Evolutionary conservation across 2,797 vertebrate species (phyloP), one percentile per base, ranked within the genome.

Genomic region (Anas georgica): DNA sequence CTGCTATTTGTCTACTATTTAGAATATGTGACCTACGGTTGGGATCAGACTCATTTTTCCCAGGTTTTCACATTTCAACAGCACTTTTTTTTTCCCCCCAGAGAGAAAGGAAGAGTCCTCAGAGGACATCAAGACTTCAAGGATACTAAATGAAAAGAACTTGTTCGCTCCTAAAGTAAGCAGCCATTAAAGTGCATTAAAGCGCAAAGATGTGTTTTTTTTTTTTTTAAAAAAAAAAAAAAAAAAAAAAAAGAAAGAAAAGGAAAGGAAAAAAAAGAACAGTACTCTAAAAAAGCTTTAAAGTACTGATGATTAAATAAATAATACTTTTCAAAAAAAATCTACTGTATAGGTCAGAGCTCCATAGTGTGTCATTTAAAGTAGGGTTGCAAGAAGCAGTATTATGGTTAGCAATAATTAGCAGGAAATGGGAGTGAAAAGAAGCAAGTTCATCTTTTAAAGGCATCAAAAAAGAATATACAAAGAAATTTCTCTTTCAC

Each of bases 371-470:
- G 62, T 11, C 59, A 76, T 66, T 86, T 93, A 69, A 94, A 90
- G 91, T 0, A 79, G 9, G 12, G 21, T 86, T 91, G 86, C 37
- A 83, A 76, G 37, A 39, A 87, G 23, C 11, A 73, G 25, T 11
- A 18, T 58, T 73, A 83, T 6, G 6, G 55, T 48, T 88, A 63
- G 29, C 1, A 33, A 73, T 88, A 96, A 95, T 95, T 88, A 90
- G 21, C 46, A 76, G 35, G 80, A 96, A 86, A 91, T 4, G 17
- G 20, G 29, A 79, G 73, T 17, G 15, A 86, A 17, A 91, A 69
- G 25, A 81, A 69, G 8, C 86, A 75, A 69, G 55, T 73, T 82
- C 33, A 69, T 72, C 17, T 88, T 90, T 69, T 39, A 83, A 81
- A 77, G 68, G 33, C 33, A 66, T 59, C 29, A 83, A 62, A 73